Evolutionary conservation across 2,113 vertebrate genomes (phyloP).

Genomic region (Xenopus borealis): DNA sequence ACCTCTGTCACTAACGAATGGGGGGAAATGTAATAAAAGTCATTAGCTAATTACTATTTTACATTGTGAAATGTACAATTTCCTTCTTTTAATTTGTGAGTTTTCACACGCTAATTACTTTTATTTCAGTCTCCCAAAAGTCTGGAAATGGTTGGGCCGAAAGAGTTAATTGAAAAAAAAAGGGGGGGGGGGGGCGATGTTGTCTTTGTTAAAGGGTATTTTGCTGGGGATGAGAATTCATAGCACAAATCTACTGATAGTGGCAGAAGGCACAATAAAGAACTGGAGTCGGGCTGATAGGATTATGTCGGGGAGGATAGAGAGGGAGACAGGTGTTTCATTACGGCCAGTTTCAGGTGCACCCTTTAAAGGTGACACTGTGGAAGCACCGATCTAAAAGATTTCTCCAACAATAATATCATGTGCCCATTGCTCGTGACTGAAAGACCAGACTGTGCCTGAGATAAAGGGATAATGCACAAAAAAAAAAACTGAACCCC

Average conservation of each 20-base stretch:
- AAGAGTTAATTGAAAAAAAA: too few species aligned
- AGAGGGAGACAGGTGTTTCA: neutral
- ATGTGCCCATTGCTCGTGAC: constrained; percentile 48
- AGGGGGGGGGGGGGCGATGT: too few species aligned
- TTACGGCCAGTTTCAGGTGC: constrained; percentile 14
- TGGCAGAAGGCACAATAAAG: neutral
- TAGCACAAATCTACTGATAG: constrained; percentile 57
- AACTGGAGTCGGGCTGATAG: neutral
- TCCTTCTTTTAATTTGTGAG: too few species aligned
- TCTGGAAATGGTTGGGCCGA: too few species aligned
- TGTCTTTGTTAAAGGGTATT: too few species aligned
- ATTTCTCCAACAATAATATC: constrained; percentile 48
- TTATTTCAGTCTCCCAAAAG: too few species aligned
- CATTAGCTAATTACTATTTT: too few species aligned
- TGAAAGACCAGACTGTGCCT: constrained; percentile 47
- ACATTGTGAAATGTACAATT: too few species aligned
- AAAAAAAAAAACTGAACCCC: neutral
- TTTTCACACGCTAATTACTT: too few species aligned
- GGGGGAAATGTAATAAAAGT: too few species aligned
- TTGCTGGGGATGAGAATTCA: neutral
- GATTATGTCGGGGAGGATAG: neutral
- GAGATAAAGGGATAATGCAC: constrained; percentile 53
- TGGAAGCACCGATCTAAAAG: constrained; percentile 30
- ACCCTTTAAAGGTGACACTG: constrained; percentile 45
- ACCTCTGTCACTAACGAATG: too few species aligned